Base-by-base conservation (phyloP, 2,797 vertebrate genomes). In the Xenops minutus region DNA sequence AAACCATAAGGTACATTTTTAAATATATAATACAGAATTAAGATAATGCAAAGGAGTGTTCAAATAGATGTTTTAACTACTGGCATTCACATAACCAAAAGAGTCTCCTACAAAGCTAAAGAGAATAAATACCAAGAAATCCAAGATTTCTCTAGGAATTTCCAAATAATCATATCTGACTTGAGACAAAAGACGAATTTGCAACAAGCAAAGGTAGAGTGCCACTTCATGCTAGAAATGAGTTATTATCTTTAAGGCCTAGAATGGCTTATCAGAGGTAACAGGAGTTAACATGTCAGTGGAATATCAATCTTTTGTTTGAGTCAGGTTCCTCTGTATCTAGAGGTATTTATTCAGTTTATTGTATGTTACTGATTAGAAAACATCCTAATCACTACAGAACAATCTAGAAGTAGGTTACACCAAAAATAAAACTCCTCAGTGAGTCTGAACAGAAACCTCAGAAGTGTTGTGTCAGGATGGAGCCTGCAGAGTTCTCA, bases 401-500 rank as follows among this genome's bases (percentile, higher is more conserved):
- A 82, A 73, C 37, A 77, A 64, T 62, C 78, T 27, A 91, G 56
- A 94, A 87, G 34, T 9, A 29, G 10, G 22, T 71, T 77, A 61
- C 24, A 51, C 16, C 12, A 87, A 51, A 84, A 84, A 23, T 10
- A 22, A 69, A 85, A 36, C 36, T 44, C 81, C 15, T 55, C 18
- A 24, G 20, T 39, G 69, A 66, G 24, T 44, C 74, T 76, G 41
- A 79, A 18, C 12, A 76, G 66, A 48, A 88, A 88, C 8, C 22
- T 48, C 48, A 55, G 39, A 43, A 69, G 51, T 1, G 2, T 26
- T 0, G 0, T 1, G 16, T 36, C 55, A 66, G 32, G 59, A 46
- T 46, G 44, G 48, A 93, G 34, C 7, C 55, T 36, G 63, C 12
- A 1, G 44, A 81, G 16, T 3, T 74, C 34, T 79, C 63, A 69